Base-by-base conservation (phyloP, 2,888 invertebrate genomes). In the Lasioglossum calceatum region DNA sequence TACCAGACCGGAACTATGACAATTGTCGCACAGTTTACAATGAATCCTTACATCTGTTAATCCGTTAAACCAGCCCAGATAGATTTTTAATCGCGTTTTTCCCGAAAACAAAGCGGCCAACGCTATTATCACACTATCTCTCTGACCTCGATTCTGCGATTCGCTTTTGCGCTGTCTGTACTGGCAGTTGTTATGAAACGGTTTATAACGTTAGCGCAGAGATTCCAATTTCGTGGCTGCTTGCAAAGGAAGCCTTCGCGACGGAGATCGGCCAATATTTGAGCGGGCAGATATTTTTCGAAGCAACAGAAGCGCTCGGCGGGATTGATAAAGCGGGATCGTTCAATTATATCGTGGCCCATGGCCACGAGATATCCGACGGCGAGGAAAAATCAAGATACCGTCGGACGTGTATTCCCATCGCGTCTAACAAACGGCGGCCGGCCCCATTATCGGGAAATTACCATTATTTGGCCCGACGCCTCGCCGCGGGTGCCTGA, bases 391-490 rank as follows among this genome's bases (percentile, higher is more conserved):
- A 32, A 61, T 19, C n/a, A 19, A 67, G 74, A 79, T 23, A 44
- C 75, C 23, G n/a, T 16, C 27, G 32, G 70, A 42, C 19, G 78
- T 58, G 67, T 79, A 79, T 77, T 54, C 70, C 42, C 79, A 80
- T 67, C 67, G 50, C 58, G 72, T 44, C 58, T 16, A n/a, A 70
- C 82, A 79, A 82, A 86, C 87, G 61, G 67, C 71, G 82, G 36
- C 14, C 36, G 23, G 19, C 87, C 87, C 82, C 84, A 81, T 88
- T 90, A 85, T 81, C 79, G 32, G 36, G 77, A 79, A 84, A 90
- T 90, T 90, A 85, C 85, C 85, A 82, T 87, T 85, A 90, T 90
- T 87, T 71, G 88, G 61, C 54, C 16, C 74, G 54, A 83, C 77
- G 67, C 82, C 80, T 58, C 73, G 83, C 81, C 81, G 70, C 73